phyloP scores from a whole-genome alignment of 2,113 vertebrate species.

The Prionailurus bengalensis region DNA sequence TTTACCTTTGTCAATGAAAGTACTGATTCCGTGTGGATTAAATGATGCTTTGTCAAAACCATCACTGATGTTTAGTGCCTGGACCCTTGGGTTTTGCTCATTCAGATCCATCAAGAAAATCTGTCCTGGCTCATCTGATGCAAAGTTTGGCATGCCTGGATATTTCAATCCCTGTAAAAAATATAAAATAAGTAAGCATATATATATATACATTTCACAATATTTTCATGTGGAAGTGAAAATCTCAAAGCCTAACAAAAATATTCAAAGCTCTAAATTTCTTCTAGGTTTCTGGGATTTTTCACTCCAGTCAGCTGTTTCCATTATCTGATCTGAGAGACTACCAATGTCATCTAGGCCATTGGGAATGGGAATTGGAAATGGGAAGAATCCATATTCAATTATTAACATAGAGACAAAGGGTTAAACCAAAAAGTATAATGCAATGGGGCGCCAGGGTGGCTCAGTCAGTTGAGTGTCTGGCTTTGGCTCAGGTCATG shows the following conservation, averaged over 20 bases:
- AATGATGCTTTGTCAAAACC: slow-evolving; percentile 93
- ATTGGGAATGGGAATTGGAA: not conserved
- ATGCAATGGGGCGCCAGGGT: not conserved
- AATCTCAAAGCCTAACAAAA: slow-evolving; percentile 61
- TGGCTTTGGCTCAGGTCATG: too few species aligned
- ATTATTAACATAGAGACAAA: slow-evolving; percentile 3
- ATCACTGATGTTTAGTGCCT: slow-evolving; percentile 90
- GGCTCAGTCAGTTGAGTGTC: too few species aligned
- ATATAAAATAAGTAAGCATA: slow-evolving; percentile 1
- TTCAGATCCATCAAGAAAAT: slow-evolving; percentile 92
- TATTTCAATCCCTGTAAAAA: slow-evolving; percentile 90
- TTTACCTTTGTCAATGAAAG: slow-evolving; percentile 91
- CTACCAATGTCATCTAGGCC: not conserved
- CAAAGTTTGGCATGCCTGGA: slow-evolving; percentile 83
- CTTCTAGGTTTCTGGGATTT: not conserved
- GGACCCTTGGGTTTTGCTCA: slow-evolving; percentile 85
- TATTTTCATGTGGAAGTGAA: not conserved
- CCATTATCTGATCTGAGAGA: not conserved
- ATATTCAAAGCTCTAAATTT: slow-evolving; percentile 19
- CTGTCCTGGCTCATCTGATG: slow-evolving; percentile 89
- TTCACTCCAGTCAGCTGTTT: not conserved
- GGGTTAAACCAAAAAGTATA: not conserved
- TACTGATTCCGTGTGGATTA: slow-evolving; percentile 96
- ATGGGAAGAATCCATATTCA: not conserved
- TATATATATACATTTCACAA: not conserved